Percentiles rank a stretch among this genome's conserved stretches.
phyloP scores from a whole-genome alignment of 2,888 invertebrate species.

The Bhutanitis thaidina region DNA sequence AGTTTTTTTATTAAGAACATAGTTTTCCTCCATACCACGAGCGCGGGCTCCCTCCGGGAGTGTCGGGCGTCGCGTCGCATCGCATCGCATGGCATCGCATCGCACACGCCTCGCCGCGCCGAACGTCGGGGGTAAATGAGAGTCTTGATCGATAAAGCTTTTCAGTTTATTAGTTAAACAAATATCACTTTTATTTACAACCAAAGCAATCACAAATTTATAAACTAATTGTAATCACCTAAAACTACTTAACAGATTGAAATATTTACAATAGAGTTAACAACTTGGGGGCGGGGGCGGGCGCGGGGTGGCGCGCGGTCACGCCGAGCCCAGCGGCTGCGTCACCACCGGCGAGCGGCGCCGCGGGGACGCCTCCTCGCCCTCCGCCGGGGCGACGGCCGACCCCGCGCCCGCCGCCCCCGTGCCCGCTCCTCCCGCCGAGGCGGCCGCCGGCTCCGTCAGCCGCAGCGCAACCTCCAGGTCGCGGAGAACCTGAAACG shows the following conservation, averaged over 20 bases:
- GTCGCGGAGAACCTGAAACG: conserved; percentile 89
- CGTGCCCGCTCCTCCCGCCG: conserved; percentile 45
- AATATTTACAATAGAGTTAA: conserved; percentile 77
- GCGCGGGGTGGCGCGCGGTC: conserved; percentile 44
- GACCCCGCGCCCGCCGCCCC: conserved; percentile 41
- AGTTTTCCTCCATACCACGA: no score
- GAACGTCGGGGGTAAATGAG: conserved; percentile 23
- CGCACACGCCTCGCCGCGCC: no score
- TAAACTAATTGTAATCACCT: conserved; percentile 73
- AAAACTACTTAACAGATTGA: conserved; percentile 78
- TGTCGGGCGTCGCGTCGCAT: no score
- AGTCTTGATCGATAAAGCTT: conserved; percentile 53
- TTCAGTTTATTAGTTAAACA: conserved; percentile 76
- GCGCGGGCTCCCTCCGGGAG: no score
- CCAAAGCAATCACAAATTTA: conserved; percentile 78
- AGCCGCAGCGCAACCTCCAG: conserved; percentile 90
- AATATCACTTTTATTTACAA: conserved; percentile 80
- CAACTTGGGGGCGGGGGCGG: conserved; percentile 44
- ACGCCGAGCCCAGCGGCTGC: conserved; percentile 66
- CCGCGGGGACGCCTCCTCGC: conserved; percentile 75
- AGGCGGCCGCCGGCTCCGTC: conserved; percentile 61
- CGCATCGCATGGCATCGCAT: no score
- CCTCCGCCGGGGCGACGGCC: conserved; percentile 62
- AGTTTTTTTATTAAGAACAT: no score
- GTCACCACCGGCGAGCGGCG: conserved; percentile 77